Evolutionary conservation across 2,797 vertebrate genomes (phyloP).

Genomic region (Apodemus agrarius): DNA sequence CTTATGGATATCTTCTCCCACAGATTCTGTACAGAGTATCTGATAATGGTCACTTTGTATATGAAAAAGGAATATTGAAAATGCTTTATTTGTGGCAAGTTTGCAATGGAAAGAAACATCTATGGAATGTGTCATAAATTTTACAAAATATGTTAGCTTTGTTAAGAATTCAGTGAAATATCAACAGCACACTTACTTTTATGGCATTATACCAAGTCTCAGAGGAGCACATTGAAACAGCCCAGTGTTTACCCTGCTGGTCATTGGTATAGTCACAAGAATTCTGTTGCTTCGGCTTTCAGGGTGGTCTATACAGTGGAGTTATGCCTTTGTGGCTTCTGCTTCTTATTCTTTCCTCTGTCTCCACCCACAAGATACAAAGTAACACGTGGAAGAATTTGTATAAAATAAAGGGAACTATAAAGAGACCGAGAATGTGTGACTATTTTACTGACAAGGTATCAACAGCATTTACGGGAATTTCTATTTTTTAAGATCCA

Average conservation of each 20-base stretch:
- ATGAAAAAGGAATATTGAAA: slow-evolving; percentile 9
- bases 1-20: background rate
- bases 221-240: background rate
- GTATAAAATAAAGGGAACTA: background rate
- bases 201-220: background rate
- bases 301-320: background rate
- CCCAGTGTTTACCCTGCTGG: background rate
- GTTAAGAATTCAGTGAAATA: background rate
- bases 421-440: background rate
- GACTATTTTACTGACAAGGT: background rate
- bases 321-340: background rate
- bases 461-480: background rate
- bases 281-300: background rate
- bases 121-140: slow-evolving; percentile 7
- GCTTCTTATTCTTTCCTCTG: background rate
- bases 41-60: background rate
- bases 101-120: background rate
- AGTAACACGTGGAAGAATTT: slow-evolving; percentile 12
- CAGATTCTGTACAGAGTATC: background rate
- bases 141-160: background rate
- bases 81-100: background rate
- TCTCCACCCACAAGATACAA: background rate
- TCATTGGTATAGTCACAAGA: background rate
- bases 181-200: background rate
- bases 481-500: background rate